A percentile compares a stretch with the other conserved stretches of the same genome.
Evolutionary conservation across 2,797 vertebrate species (phyloP).

Genomic region (Sus cebifrons): DNA sequence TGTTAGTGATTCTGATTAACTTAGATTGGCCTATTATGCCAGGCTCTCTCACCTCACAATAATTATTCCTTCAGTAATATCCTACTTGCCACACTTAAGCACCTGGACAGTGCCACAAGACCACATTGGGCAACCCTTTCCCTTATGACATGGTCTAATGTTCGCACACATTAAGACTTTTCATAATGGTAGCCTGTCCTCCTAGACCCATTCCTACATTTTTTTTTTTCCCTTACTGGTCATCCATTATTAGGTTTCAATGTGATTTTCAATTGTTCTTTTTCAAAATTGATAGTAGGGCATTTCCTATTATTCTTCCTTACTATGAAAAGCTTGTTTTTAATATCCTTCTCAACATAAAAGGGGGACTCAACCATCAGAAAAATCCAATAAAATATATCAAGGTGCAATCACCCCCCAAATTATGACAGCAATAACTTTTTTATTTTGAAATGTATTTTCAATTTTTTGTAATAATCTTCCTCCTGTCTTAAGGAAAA

Average conservation of each 20-base stretch:
- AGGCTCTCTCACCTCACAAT: background rate
- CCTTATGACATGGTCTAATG: background rate
- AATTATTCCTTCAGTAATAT: background rate
- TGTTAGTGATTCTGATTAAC: background rate
- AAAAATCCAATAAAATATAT: background rate
- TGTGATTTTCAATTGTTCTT: background rate
- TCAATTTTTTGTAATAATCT: constrained; percentile 56
- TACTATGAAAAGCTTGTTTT: background rate
- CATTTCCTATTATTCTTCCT: background rate
- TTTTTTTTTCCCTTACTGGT: too few relatives aligned
- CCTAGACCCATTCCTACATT: background rate
- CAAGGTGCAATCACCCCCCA: background rate
- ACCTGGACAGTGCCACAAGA: background rate
- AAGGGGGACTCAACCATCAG: background rate
- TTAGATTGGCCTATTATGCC: background rate
- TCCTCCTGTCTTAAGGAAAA: constrained; percentile 71
- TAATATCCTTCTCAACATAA: background rate
- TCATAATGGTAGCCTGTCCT: background rate
- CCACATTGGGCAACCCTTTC: rapidly evolving
- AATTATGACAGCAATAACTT: constrained; percentile 36
- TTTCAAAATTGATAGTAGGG: background rate
- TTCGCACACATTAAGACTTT: background rate
- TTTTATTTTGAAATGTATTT: constrained; percentile 67
- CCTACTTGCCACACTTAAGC: background rate
- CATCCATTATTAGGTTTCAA: background rate